Conservation (phyloP, 2,888 invertebrate genomes). For the Mystacides longicornis region DNA sequence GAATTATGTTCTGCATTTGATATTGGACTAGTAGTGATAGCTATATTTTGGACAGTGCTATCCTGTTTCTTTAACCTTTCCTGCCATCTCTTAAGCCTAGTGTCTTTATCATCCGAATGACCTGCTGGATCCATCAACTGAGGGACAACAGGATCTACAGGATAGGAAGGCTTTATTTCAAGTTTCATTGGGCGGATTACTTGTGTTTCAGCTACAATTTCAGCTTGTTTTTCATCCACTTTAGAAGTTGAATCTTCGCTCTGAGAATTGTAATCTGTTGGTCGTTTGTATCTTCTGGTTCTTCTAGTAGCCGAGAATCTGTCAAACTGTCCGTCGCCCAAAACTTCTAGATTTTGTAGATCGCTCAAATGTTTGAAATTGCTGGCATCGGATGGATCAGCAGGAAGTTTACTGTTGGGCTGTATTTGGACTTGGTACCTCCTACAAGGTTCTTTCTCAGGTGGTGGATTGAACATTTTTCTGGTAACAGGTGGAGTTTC, state of each 20-base stretch:
- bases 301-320: slow-evolving; percentile 74
- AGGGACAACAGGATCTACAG: slow-evolving; percentile 38
- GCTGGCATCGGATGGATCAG: slow-evolving; percentile 40
- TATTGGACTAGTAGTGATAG: slow-evolving; percentile 6
- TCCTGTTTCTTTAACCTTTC: slow-evolving; percentile 49
- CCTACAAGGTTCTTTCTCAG: slow-evolving; percentile 53
- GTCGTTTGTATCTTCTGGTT: slow-evolving; percentile 71
- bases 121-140: slow-evolving; percentile 36
- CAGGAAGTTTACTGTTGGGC: slow-evolving; percentile 31
- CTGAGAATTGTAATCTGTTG: slow-evolving; percentile 51
- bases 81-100: slow-evolving; percentile 61
- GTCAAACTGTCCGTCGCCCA: slow-evolving; percentile 77
- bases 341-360: slow-evolving; percentile 37
- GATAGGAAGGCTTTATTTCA: slow-evolving; percentile 47
- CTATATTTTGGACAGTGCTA: slow-evolving; percentile 29
- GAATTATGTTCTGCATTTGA: slow-evolving; percentile 30
- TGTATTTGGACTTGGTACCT: slow-evolving; percentile 37
- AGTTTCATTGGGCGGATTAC: slow-evolving; percentile 45
- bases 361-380: slow-evolving; percentile 35
- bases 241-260: slow-evolving; percentile 44
- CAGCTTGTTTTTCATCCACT: slow-evolving; percentile 38
- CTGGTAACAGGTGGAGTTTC: slow-evolving; percentile 82
- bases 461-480: slow-evolving; percentile 57
- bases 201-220: slow-evolving; percentile 49
- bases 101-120: slow-evolving; percentile 50